Conservation (phyloP, 1,140 invertebrate genomes). For the Brachionus angularis region DNA sequence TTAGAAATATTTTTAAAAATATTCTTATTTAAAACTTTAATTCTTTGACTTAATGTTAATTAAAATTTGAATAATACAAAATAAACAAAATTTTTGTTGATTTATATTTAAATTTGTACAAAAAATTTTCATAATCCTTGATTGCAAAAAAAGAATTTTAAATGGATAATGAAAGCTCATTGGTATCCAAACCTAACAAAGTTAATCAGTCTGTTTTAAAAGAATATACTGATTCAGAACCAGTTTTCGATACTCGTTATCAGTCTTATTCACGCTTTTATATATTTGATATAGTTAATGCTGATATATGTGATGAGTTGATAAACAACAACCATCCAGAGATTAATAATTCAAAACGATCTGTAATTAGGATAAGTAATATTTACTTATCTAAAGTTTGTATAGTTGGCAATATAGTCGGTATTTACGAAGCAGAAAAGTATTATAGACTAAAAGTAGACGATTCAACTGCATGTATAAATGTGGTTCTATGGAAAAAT, state of each 20-base stretch:
- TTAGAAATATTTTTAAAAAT: too few relatives aligned
- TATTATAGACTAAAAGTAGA: slow-evolving; percentile 29
- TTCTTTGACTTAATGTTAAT: too few relatives aligned
- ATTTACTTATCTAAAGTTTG: neutral
- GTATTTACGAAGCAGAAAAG: slow-evolving; percentile 12
- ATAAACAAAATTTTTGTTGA: too few relatives aligned
- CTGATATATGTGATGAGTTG: slow-evolving; percentile 5
- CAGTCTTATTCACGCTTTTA: slow-evolving; percentile 8
- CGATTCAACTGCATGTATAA: slow-evolving; percentile 33
- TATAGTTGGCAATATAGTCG: slow-evolving; percentile 16
- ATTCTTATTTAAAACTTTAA: too few relatives aligned
- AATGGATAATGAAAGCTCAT: too few relatives aligned
- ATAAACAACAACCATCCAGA: neutral
- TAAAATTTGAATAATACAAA: too few relatives aligned
- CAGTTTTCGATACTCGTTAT: neutral
- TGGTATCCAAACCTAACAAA: too few relatives aligned
- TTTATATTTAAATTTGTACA: too few relatives aligned
- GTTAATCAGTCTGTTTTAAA: too few relatives aligned
- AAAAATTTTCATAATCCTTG: too few relatives aligned
- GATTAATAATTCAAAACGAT: neutral
- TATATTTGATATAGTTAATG: slow-evolving; percentile 25
- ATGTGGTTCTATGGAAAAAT: slow-evolving; percentile 26
- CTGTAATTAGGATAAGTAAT: slow-evolving; percentile 3
- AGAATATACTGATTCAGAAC: too few relatives aligned
- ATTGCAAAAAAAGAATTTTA: too few relatives aligned